These are phyloP conservation scores for Phasia obesa DNA, from an alignment of 2,888 invertebrate species.

Conservation along the genomic window DNA sequence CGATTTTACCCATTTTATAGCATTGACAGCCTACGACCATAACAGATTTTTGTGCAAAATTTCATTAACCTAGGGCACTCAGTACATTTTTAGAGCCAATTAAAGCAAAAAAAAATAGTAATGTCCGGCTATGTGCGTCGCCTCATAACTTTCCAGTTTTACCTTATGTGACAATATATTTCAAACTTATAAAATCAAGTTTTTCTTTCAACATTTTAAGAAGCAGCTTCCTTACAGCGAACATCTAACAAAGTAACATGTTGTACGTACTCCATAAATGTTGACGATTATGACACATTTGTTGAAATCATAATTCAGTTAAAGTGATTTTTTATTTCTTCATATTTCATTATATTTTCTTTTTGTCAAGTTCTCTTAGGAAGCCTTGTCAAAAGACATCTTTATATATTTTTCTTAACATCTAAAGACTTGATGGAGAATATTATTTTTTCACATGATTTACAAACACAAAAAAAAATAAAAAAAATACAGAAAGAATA, in stretches of 20 bases:
- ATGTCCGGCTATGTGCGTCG: no score
- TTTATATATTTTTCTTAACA: conserved; percentile 46
- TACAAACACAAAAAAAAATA: not conserved
- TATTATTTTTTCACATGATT: conserved; percentile 1
- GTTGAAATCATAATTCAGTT: conserved; percentile 65
- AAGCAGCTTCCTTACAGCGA: not conserved
- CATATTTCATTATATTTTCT: conserved; percentile 3
- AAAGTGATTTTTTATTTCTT: conserved; percentile 5
- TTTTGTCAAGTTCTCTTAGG: conserved; percentile 7
- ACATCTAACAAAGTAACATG: conserved; percentile 33
- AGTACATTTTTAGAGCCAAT: no score
- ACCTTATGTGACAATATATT: no score
- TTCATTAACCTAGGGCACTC: no score
- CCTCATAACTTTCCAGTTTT: no score
- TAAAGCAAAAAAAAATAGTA: no score
- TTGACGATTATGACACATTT: conserved; percentile 69
- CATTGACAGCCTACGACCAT: no score
- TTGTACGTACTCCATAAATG: conserved; percentile 62
- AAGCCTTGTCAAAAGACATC: conserved; percentile 39
- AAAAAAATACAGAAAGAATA: not conserved
- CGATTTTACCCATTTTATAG: no score
- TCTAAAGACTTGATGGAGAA: conserved; percentile 16
- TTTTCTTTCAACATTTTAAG: not conserved
- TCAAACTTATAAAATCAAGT: not conserved
- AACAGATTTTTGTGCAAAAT: no score